Evolutionary conservation across 1,140 invertebrate genomes (phyloP).

Genomic region (Brachionus asplanchnoidis): DNA sequence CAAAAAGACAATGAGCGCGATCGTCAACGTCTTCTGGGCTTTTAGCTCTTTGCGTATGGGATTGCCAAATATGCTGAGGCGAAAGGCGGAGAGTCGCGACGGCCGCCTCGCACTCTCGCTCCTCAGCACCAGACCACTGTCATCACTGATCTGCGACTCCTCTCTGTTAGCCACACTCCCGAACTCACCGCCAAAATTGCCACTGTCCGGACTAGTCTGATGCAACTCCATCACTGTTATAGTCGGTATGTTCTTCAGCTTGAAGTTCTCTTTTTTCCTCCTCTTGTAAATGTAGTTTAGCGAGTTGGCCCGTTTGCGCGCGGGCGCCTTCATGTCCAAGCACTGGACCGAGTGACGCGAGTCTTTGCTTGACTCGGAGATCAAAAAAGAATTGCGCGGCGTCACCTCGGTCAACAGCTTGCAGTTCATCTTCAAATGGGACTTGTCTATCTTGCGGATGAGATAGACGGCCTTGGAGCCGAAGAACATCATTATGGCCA

Average conservation of each 20-base stretch:
- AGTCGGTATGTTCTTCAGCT: background rate
- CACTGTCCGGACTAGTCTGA: background rate
- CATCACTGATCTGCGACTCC: background rate
- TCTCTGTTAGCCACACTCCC: background rate
- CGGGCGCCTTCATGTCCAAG: too few relatives aligned
- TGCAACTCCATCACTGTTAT: background rate
- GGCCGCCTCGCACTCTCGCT: background rate
- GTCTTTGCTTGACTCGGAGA: constrained; percentile 1
- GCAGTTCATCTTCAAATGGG: constrained; percentile 29
- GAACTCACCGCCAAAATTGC: background rate
- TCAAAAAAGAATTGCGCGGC: background rate
- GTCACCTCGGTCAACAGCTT: background rate
- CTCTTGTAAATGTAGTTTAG: background rate
- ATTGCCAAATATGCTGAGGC: constrained; percentile 14
- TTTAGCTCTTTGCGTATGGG: constrained; percentile 28
- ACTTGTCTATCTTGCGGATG: constrained; percentile 19
- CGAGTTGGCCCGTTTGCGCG: background rate
- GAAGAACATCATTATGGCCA: constrained; percentile 23
- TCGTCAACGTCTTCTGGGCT: constrained; percentile 30
- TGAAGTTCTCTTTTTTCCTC: constrained; percentile 1
- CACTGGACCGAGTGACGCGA: background rate
- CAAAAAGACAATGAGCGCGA: constrained; percentile 23
- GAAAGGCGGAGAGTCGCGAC: background rate
- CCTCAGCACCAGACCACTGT: background rate
- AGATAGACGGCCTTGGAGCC: background rate